Base-by-base conservation (phyloP, 1,140 invertebrate species). In the Agrilus planipennis region DNA sequence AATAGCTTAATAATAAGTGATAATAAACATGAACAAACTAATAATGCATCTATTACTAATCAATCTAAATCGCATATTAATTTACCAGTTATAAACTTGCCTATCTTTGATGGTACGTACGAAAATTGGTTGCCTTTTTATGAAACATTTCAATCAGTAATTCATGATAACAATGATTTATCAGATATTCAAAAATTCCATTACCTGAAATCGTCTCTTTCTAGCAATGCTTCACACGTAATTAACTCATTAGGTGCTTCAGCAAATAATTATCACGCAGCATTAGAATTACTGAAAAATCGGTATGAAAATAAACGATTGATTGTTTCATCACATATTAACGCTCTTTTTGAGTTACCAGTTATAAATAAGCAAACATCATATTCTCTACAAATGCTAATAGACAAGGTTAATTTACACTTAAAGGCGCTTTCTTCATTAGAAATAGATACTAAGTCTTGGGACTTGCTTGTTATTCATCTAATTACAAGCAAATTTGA, bases 401-500 rank as follows among this genome's bases (percentile, higher is more conserved):
- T 31, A 14, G 29, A 31, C 15, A 15, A 31, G 9, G 15, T 31
- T 5, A 31, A 9, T 31, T 15, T 10, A 31, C 9, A 6, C 12
- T 16, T 31, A 31, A 5, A 9, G 12, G 10, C 29, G 15, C 15
- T 31, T 10, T 10, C 9, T 15, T 9, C 29, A 6, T 12, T 31
- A 5, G 29, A 31, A 16, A 31, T 31, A 6, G 12, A 31, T 31
- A 31, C 29, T 15, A 10, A 9, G 6, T 14, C 29, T 6, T 31
- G 29, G 29, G 29, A 31, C 15, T 15, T 15, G 7, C 15, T 31
- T 10, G 15, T 31, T 31, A 15, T 31, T 4, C 29, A 9, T 6
- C 12, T 31, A 11, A 31, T 31, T 12, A 4, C 29, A 31, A 15
- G 7, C 5, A 31, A 31, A 31, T 31, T 31, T 31, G 29, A 31